These are phyloP conservation scores for Ecdyonurus torrentis DNA, from an alignment of 2,888 invertebrate species.

Conservation along the genomic window DNA sequence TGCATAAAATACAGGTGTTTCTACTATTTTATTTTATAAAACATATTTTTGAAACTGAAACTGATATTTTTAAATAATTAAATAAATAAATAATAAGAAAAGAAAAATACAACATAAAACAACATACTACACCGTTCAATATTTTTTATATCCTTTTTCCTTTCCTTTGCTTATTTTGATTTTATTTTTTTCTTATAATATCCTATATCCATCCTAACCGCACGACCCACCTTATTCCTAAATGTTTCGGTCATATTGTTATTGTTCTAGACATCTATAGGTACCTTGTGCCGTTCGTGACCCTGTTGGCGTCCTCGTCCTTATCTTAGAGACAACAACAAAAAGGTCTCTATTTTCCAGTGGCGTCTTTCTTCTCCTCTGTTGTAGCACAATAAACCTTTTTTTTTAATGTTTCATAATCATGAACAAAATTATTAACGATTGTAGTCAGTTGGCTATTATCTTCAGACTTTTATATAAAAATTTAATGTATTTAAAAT, in stretches of 20 bases:
- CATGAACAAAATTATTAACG: no score
- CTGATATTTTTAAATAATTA: background rate
- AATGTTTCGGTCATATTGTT: background rate
- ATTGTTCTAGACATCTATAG: background rate
- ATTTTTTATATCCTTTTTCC: background rate
- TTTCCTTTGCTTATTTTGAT: background rate
- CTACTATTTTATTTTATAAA: no score
- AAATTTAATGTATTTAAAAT: no score
- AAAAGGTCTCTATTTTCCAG: no score
- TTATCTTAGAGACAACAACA: no score
- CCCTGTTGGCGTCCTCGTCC: background rate
- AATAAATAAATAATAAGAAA: background rate
- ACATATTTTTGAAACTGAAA: no score
- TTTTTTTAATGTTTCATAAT: no score
- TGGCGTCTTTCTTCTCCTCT: no score
- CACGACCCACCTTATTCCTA: background rate
- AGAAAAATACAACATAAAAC: background rate
- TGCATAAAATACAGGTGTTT: background rate
- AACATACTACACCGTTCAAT: constrained; percentile 1
- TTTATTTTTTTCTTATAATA: background rate
- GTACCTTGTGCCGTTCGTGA: background rate
- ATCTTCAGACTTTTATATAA: no score
- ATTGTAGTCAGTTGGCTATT: no score
- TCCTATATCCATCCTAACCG: background rate
- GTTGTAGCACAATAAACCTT: no score